phyloP scores from a whole-genome alignment of 2,888 invertebrate genomes.

The Bruchidius siliquastri region DNA sequence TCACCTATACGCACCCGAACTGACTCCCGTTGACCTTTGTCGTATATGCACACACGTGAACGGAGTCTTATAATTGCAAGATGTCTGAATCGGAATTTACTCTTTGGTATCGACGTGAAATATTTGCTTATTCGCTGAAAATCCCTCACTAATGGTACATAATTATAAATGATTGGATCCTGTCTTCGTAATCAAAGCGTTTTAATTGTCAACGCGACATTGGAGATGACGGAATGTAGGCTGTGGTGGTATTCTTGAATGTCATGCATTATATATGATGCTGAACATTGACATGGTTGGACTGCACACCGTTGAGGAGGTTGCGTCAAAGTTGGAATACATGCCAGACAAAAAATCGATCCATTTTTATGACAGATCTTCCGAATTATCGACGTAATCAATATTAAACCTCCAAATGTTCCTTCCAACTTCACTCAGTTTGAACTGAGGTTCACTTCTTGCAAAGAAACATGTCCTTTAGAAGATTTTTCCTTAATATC shows the following conservation, averaged over 20 bases:
- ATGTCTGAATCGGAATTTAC: not conserved
- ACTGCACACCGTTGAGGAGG: too few species aligned
- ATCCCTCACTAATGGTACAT: not conserved
- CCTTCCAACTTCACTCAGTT: too few species aligned
- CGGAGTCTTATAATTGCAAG: not conserved
- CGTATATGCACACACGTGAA: not conserved
- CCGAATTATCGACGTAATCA: too few species aligned
- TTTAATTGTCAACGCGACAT: not conserved
- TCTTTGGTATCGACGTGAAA: not conserved
- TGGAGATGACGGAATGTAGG: not conserved
- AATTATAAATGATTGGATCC: not conserved
- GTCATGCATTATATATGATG: not conserved
- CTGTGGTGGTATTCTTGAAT: not conserved
- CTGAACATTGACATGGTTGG: not conserved
- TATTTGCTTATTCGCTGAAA: not conserved
- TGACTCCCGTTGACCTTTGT: not conserved
- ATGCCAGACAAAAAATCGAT: too few species aligned
- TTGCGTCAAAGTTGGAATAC: too few species aligned
- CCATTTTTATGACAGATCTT: too few species aligned
- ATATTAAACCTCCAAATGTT: too few species aligned
- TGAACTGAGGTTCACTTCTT: too few species aligned
- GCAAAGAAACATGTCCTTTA: too few species aligned
- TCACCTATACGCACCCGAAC: not conserved
- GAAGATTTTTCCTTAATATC: too few species aligned
- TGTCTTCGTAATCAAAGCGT: not conserved